Percentiles rank a stretch among this genome's conserved stretches.
Evolutionary conservation across 2,888 invertebrate genomes (phyloP).

Genomic region (Pammene fasciana): DNA sequence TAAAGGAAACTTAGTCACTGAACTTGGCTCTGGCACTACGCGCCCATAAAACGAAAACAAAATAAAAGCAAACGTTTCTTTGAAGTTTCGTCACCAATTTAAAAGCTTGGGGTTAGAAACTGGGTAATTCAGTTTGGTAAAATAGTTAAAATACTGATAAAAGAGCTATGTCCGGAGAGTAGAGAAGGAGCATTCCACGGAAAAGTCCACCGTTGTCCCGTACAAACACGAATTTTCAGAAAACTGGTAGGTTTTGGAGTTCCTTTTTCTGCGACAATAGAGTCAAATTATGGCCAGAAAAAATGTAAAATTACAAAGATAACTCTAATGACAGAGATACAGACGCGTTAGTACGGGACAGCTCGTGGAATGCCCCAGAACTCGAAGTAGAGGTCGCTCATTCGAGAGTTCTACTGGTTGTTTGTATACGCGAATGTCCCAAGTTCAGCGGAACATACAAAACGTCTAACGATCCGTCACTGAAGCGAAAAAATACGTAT

Average conservation of each 20-base stretch:
- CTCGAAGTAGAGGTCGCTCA: no score
- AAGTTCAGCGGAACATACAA: constrained; percentile 34
- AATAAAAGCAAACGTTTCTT: not conserved
- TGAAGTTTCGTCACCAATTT: not conserved
- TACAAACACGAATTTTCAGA: no score
- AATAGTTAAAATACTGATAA: not conserved
- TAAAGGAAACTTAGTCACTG: constrained; percentile 28
- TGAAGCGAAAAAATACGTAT: constrained; percentile 41
- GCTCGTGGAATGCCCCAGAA: no score
- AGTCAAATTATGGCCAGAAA: no score
- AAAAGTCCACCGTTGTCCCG: no score
- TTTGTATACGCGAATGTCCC: constrained; percentile 26
- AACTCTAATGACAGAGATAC: no score
- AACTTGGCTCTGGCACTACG: constrained; percentile 21
- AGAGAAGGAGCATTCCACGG: no score
- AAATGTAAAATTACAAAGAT: no score
- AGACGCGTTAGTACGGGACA: no score
- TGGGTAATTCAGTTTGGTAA: constrained; percentile 1
- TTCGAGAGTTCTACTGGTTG: not conserved
- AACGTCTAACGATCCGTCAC: constrained; percentile 33
- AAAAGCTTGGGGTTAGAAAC: not conserved
- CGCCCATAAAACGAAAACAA: not conserved
- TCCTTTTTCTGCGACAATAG: no score
- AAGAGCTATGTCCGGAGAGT: not conserved
- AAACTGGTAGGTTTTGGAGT: no score